These are phyloP conservation scores for Scaptodrosophila latifasciaeformis DNA, from an alignment of 2,888 invertebrate species.

Conservation along the genomic window DNA sequence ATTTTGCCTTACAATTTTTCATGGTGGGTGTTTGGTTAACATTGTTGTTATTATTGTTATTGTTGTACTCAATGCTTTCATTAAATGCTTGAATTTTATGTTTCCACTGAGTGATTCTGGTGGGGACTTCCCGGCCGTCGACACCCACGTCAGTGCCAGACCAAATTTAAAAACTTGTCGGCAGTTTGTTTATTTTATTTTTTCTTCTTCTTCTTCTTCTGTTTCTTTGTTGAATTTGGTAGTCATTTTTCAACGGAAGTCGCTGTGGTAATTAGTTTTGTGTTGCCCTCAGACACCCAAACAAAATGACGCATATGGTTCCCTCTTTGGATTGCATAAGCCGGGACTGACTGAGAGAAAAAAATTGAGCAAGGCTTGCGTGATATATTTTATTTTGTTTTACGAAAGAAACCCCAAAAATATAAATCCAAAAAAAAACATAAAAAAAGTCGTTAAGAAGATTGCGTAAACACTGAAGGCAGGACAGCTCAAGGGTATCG, in stretches of 20 bases:
- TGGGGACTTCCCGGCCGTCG: too few relatives aligned
- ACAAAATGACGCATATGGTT: conserved; percentile 5
- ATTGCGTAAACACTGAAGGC: too few relatives aligned
- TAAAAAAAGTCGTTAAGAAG: too few relatives aligned
- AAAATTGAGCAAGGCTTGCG: too few relatives aligned
- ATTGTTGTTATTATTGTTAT: conserved; percentile 16
- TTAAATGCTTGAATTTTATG: conserved; percentile 60
- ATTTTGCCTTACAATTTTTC: conserved; percentile 9
- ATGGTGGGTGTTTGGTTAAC: conserved; percentile 30
- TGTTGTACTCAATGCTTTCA: conserved; percentile 33
- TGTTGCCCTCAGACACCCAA: conserved; percentile 2
- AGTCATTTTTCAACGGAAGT: conserved; percentile 45
- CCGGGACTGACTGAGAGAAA: background rate
- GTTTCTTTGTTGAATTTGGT: conserved; percentile 4
- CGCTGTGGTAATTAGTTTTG: conserved; percentile 49
- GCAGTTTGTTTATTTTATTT: conserved; percentile 14
- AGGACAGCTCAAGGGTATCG: background rate
- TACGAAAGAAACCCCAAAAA: background rate
- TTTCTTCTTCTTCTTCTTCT: conserved; percentile 2
- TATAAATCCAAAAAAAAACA: too few relatives aligned
- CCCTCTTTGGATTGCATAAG: conserved; percentile 1
- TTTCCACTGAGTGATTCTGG: conserved; percentile 53
- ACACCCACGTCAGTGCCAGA: conserved; percentile 38
- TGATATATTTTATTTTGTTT: too few relatives aligned
- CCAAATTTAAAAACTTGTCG: conserved; percentile 5